phyloP scores from a whole-genome alignment of 2,113 vertebrate species.

The Pseudopodoces humilis region DNA sequence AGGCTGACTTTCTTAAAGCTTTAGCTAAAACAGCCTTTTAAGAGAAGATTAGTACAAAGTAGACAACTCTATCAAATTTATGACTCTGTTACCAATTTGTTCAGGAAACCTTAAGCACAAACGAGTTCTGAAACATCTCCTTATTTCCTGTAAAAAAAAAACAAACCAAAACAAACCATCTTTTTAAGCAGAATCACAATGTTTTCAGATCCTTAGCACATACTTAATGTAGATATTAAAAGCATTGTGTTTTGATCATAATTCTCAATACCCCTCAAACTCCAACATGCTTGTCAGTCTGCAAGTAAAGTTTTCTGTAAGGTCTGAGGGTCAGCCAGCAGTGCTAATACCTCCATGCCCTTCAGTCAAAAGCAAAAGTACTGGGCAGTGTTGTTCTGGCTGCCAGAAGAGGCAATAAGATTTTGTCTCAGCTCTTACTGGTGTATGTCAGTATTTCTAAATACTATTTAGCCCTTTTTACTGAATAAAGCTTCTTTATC shows the following conservation, averaged over 20 bases:
- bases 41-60: slow-evolving; percentile 23
- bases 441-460: background rate
- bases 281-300: background rate
- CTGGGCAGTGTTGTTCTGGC: background rate
- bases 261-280: background rate
- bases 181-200: background rate
- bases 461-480: background rate
- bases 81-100: background rate
- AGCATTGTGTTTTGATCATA: background rate
- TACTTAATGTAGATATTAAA: background rate
- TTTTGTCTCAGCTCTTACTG: background rate
- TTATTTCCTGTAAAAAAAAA: background rate
- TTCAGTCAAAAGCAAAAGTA: background rate
- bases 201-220: background rate
- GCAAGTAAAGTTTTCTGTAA: background rate
- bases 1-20: background rate
- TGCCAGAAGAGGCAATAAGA: background rate
- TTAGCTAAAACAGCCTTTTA: background rate
- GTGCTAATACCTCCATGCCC: background rate
- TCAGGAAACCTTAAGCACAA: background rate
- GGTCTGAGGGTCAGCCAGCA: background rate
- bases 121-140: background rate
- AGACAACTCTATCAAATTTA: slow-evolving; percentile 4
- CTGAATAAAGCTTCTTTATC: background rate
- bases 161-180: too few relatives aligned